Base-by-base conservation (phyloP, 2,113 vertebrate species). In the Notothenia coriiceps region DNA sequence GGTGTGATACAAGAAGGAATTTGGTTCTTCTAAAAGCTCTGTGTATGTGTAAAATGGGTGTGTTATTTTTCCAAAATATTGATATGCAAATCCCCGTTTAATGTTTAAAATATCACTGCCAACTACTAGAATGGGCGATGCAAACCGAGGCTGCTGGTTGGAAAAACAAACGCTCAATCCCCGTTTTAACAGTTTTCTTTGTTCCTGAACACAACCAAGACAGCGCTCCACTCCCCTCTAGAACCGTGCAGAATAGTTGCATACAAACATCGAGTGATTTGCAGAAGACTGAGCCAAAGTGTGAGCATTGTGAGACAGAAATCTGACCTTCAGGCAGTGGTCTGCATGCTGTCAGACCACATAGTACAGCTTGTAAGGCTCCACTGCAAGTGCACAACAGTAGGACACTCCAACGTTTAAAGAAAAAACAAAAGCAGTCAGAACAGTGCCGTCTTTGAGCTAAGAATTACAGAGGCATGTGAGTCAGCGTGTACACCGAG, bases 331-430 rank as follows among this genome's bases (percentile, higher is more conserved):
- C 15, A 33, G 85, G 82, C 79, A 81, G 83, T 59, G 64, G 78
- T 77, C 69, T 62, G 84, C 91, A 92, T 93, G 91, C 90, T 80
- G 85, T 82, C 89, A 79, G 47, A 78, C 66, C 74, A 87, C 86
- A 73, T 67, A 66, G 64, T 86, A 71, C 74, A 72, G 83, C 77
- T 82, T 10, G 35, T 80, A 82, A 80, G 51, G 76, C 80, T 86
- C 74, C 83, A 85, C 82, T 77, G 74, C 77, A 65, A 79, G 85
- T 74, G 82, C 90, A 86, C 82, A 80, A 88, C 82, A 87, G 82
- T 74, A 73, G 84, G 86, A 89, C 84, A 87, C 79, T 80, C 70
- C 86, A 77, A 89, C 43, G 14, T 80, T 77, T n/a, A 66, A 79
- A 76, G 11, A 29, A 15, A 57, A 70, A 82, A 69, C 25, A 77